Percentiles rank a stretch among this genome's conserved stretches.
These are phyloP conservation scores for Leptothorax acervorum DNA, from an alignment of 2,888 invertebrate species.

Conservation along the genomic window DNA sequence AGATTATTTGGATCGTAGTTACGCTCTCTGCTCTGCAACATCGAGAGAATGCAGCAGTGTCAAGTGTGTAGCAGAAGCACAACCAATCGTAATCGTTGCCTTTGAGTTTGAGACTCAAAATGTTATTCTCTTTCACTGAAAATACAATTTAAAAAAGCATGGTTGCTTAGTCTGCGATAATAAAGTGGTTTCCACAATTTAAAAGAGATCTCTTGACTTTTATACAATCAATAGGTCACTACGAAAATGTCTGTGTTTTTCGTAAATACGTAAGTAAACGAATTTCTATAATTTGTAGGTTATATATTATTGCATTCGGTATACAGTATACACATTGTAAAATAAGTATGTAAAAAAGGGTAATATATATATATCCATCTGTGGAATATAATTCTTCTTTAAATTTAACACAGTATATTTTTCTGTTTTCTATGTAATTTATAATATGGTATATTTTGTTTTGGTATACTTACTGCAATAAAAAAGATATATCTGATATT, in stretches of 20 bases:
- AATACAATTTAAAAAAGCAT: background rate
- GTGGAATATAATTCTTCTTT: background rate
- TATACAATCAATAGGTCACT: conserved; percentile 26
- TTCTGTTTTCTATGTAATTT: background rate
- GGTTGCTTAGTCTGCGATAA: conserved; percentile 7
- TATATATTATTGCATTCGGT: conserved; percentile 63
- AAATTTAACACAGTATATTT: background rate
- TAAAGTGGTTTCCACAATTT: conserved; percentile 57
- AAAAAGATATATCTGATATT: background rate
- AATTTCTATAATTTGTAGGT: conserved; percentile 76
- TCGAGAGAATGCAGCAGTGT: background rate
- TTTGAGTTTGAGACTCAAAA: background rate
- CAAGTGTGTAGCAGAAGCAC: background rate
- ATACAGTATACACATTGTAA: background rate
- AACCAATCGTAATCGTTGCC: background rate
- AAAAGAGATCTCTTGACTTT: conserved; percentile 33
- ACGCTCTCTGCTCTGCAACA: background rate
- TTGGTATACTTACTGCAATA: background rate
- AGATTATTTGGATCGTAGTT: background rate
- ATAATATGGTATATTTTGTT: background rate
- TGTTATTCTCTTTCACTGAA: background rate
- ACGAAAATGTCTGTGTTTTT: conserved; percentile 91
- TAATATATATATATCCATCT: background rate
- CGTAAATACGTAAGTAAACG: conserved; percentile 90
- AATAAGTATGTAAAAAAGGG: background rate